Base-by-base conservation (phyloP, 2,797 vertebrate genomes). In the Bryconaethiops microstoma region DNA sequence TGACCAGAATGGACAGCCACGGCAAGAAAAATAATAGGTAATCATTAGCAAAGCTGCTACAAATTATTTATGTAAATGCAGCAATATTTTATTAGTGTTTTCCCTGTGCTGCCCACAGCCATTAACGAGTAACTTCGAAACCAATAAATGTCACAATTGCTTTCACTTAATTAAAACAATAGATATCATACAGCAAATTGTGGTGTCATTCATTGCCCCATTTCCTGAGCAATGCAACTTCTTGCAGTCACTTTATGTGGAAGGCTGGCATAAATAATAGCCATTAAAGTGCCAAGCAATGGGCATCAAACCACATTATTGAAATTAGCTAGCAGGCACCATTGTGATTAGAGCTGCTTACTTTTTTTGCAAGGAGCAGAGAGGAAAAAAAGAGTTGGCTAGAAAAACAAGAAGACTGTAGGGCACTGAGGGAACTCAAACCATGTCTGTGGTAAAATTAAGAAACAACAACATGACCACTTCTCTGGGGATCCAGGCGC, bases 111-210 rank as follows among this genome's bases (percentile, higher is more conserved):
- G 88, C 89, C 87, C 77, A 62, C 87, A 89, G 89, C 88, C 90
- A 95, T 96, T 97, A 96, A 94, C 89, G 92, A 95, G 94, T 93
- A 94, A 95, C 91, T 93, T 92, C 89, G 84, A 93, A 95, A 94
- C 91, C 94, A 96, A 96, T 97, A 97, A 96, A 95, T 92, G 94
- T 96, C 96, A 93, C 93, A 90, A 94, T 95, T 87, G 89, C 95
- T 96, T 97, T 96, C 93, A 92, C 93, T 96, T 98, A 96, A 98
- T 98, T 97, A 97, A 97, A 97, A 96, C 95, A 96, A 96, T 96
- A 96, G 96, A 95, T 96, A 97, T 93, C 94, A 95, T 91, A 91
- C 91, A 91, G 92, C 94, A 95, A 96, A 92, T 92, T 92, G 91
- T 93, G 93, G 91, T 95, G 96, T 95, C 96, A 93, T 95, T 96